phyloP scores from a whole-genome alignment of 2,797 vertebrate species.

The Macropodus opercularis region DNA sequence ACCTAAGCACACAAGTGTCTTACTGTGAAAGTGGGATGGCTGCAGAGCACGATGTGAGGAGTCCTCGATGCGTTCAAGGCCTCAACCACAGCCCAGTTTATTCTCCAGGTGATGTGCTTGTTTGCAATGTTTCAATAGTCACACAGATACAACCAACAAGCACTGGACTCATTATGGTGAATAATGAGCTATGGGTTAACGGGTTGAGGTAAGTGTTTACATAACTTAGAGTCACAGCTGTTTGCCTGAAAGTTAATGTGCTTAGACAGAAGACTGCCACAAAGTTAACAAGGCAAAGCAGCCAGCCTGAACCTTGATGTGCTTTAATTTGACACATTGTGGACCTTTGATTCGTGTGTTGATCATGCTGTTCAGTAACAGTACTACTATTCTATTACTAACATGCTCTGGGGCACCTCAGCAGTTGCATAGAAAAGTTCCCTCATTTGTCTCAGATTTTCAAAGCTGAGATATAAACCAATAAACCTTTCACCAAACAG shows the following conservation, averaged over 20 bases:
- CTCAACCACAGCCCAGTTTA: slow-evolving; percentile 12
- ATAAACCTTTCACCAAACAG: slow-evolving; percentile 20
- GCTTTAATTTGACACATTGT: neutral
- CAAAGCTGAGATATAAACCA: slow-evolving; percentile 16
- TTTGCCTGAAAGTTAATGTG: slow-evolving; percentile 18
- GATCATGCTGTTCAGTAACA: neutral
- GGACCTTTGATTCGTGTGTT: neutral
- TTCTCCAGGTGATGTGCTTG: slow-evolving; percentile 12
- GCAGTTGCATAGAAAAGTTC: neutral
- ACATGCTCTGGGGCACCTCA: neutral
- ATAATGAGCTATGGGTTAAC: slow-evolving; percentile 18
- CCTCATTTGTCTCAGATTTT: neutral
- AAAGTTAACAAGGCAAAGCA: neutral
- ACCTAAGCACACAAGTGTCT: slow-evolving; percentile 52
- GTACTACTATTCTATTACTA: too few species aligned
- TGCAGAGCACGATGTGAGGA: neutral
- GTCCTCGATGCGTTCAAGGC: slow-evolving; percentile 19
- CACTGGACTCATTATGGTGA: slow-evolving; percentile 20
- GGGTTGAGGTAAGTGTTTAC: slow-evolving; percentile 11
- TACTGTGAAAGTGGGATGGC: slow-evolving; percentile 30
- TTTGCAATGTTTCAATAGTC: slow-evolving; percentile 12
- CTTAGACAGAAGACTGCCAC: neutral
- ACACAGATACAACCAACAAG: slow-evolving; percentile 10
- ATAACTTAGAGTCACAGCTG: slow-evolving; percentile 2
- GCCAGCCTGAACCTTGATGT: neutral